phyloP scores from a whole-genome alignment of 2,113 vertebrate genomes.

The Pseudorhombus dupliciocellatus region DNA sequence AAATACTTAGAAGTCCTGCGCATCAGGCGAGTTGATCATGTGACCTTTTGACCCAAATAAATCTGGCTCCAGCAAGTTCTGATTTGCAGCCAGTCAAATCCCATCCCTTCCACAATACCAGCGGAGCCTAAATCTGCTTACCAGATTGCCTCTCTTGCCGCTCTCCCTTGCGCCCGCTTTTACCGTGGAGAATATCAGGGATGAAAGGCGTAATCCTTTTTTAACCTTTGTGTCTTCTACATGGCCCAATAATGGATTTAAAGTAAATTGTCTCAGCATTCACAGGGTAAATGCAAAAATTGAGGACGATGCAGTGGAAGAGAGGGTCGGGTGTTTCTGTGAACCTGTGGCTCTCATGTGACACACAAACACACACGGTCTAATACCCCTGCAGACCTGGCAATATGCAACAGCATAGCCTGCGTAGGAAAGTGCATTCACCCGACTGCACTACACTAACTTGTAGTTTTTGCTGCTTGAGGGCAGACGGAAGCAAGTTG shows the following conservation, averaged over 20 bases:
- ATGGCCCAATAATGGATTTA: conserved; percentile 62
- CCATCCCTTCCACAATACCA: conserved; percentile 37
- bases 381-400: neutral
- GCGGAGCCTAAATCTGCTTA: conserved; percentile 70
- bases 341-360: neutral
- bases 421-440: neutral
- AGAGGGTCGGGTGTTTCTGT: too few species aligned
- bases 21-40: conserved; percentile 40
- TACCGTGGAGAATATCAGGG: conserved; percentile 60
- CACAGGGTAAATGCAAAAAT: conserved; percentile 30
- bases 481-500: too few species aligned
- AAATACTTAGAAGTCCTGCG: conserved; percentile 9
- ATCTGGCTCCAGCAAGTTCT: conserved; percentile 28
- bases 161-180: conserved; percentile 47
- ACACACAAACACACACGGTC: conserved; percentile 1
- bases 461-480: too few species aligned
- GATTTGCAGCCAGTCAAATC: conserved; percentile 31
- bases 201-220: conserved; percentile 68
- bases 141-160: conserved; percentile 65
- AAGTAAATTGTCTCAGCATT: conserved; percentile 29
- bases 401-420: neutral
- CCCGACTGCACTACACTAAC: too few species aligned
- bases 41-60: conserved; percentile 45
- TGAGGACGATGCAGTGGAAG: conserved; percentile 2
- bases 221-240: conserved; percentile 65